Percentiles rank a stretch among this genome's conserved stretches.
Evolutionary conservation across 2,888 invertebrate genomes (phyloP).

Genomic region (Xanthorhoe spadicearia): DNA sequence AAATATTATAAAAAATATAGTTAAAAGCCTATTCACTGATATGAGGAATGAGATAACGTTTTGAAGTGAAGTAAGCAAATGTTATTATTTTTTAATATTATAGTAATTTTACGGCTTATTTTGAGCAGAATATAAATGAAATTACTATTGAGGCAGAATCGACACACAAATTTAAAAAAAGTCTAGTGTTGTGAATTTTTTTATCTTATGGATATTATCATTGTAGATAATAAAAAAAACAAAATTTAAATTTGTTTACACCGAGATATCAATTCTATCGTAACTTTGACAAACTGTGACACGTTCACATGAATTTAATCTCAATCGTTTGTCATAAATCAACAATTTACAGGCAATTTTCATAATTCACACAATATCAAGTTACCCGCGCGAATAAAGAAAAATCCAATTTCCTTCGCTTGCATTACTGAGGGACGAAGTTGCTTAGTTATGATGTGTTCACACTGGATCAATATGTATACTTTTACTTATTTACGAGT

Average conservation of each 20-base stretch:
- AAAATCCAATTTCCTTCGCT: constrained; percentile 82
- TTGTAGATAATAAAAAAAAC: background rate
- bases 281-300: constrained; percentile 34
- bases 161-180: too few relatives aligned
- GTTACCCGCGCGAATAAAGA: constrained; percentile 78
- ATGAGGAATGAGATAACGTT: too few relatives aligned
- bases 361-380: constrained; percentile 84
- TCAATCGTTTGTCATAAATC: constrained; percentile 73
- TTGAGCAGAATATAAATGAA: too few relatives aligned
- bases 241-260: background rate
- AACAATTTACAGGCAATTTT: constrained; percentile 81
- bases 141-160: too few relatives aligned
- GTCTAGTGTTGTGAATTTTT: too few relatives aligned
- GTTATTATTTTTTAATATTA: too few relatives aligned
- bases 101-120: too few relatives aligned
- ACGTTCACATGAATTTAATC: constrained; percentile 26
- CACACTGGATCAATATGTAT: constrained; percentile 53
- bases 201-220: too few relatives aligned
- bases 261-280: background rate
- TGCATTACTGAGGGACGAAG: constrained; percentile 73
- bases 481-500: background rate
- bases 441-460: constrained; percentile 50
- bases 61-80: too few relatives aligned
- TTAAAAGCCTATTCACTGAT: too few relatives aligned
- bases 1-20: background rate